Percentiles rank a stretch among this genome's conserved stretches.
Evolutionary conservation across 2,888 invertebrate species (phyloP).

Genomic region (Heliothis peltigera): DNA sequence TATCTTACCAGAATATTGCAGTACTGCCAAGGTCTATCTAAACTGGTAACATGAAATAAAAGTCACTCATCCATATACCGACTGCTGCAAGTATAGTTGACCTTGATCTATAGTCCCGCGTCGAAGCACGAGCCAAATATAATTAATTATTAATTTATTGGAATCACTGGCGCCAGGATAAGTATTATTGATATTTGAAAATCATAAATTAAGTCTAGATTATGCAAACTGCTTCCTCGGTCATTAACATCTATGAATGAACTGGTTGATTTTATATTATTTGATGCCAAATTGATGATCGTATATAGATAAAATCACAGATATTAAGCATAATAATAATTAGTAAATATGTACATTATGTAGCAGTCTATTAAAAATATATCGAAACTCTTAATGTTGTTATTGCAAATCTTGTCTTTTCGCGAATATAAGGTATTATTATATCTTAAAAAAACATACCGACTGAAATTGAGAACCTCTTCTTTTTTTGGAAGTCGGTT

Average conservation of each 20-base stretch:
- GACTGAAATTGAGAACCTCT: too few relatives aligned
- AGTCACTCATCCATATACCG: background rate
- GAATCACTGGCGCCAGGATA: background rate
- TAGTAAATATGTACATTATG: too few relatives aligned
- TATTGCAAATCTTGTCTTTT: too few relatives aligned
- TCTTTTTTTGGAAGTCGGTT: too few relatives aligned
- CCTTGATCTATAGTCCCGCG: background rate
- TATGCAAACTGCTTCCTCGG: slow-evolving; percentile 1
- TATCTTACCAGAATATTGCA: too few relatives aligned
- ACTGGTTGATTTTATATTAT: slow-evolving; percentile 3
- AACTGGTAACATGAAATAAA: background rate
- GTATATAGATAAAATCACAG: too few relatives aligned
- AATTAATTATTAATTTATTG: background rate
- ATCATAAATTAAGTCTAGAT: slow-evolving; percentile 1
- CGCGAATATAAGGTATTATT: too few relatives aligned
- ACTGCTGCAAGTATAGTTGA: background rate
- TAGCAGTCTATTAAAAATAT: too few relatives aligned
- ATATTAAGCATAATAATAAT: too few relatives aligned
- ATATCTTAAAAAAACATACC: too few relatives aligned
- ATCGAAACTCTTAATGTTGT: too few relatives aligned
- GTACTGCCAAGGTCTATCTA: too few relatives aligned
- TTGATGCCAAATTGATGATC: slow-evolving; percentile 21
- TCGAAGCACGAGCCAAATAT: background rate
- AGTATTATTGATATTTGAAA: background rate
- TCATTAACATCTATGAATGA: slow-evolving; percentile 8